Base-by-base conservation (phyloP, 2,797 vertebrate species). In the Xerus rutilus region DNA sequence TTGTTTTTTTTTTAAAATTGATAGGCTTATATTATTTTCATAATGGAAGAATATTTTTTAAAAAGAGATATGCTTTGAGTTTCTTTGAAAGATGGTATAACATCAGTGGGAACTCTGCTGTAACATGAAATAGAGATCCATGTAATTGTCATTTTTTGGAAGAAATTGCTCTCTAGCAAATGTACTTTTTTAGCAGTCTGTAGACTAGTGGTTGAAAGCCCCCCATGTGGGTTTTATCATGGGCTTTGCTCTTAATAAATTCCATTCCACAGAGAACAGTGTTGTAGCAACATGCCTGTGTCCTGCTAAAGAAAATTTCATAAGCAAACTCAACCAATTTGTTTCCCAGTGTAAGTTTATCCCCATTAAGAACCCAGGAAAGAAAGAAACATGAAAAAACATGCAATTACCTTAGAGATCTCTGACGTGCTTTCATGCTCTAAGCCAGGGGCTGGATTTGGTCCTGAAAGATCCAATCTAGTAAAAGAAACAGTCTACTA, bases 301-400 rank as follows among this genome's bases (percentile, higher is more conserved):
- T 87, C 89, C 89, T 25, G 2, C 81, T 39, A 81, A 77, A 92
- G 87, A 45, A 73, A 76, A 84, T 76, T 83, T 89, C n/a, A 57
- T 35, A 92, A 96, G 81, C 21, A 64, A 72, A 90, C 28, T 49
- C 54, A 95, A 76, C 5, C 67, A 82, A 39, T 96, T 87, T 94
- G 82, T 85, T 84, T 90, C 52, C 93, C 87, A 45, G 84, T 65
- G 1, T 35, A 47, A 79, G 25, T 65, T 76, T 52, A 83, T 76
- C 76, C 65, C 47, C 47, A 83, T 73, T 82, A 93, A 65, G 69
- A 93, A 10, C 15, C 67, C 47, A 17, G 52, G 74, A 18, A 91
- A 35, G 74, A 18, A 91, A 35, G 57, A 62, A 62, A 25, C 23
- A 62, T 78, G 11, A 62, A 35, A 82, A 89, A 65, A 17, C 30